Evolutionary conservation across 2,113 vertebrate species (phyloP).

Genomic region (Arenaria interpres): DNA sequence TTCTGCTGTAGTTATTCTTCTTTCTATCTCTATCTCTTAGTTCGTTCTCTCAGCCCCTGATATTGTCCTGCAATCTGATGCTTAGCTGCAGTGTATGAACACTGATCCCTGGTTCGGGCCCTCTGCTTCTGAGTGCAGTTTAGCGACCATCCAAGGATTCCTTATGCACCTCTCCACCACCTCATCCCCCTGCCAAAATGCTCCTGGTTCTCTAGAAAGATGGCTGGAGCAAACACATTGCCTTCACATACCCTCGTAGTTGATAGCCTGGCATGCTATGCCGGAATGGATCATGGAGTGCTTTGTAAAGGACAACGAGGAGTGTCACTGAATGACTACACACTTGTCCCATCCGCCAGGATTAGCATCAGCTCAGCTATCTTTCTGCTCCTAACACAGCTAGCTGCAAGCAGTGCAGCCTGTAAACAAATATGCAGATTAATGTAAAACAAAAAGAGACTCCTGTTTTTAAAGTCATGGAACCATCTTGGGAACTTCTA

Average conservation of each 20-base stretch:
- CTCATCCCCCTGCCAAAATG: not conserved
- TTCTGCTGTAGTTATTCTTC: not conserved
- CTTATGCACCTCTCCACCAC: not conserved
- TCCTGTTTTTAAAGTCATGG: not conserved
- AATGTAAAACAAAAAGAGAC: not conserved
- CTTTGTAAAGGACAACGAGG: not conserved
- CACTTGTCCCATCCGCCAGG: not conserved
- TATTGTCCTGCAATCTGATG: not conserved
- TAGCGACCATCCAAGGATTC: not conserved
- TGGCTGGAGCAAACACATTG: not conserved
- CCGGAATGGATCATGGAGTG: not conserved
- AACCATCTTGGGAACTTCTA: not conserved
- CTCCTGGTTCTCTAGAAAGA: not conserved
- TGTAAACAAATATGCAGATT: not conserved
- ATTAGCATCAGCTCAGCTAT: not conserved
- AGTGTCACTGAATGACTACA: not conserved
- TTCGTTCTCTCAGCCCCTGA: not conserved
- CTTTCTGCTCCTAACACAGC: not conserved
- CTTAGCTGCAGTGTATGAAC: not conserved
- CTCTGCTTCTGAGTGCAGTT: not conserved
- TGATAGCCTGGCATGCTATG: not conserved
- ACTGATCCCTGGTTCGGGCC: not conserved
- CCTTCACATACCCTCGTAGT: not conserved
- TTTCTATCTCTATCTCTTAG: not conserved
- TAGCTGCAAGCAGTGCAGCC: not conserved